Percentiles rank a stretch among this genome's conserved stretches.
Evolutionary conservation across 2,113 vertebrate species (phyloP).

Genomic region (Caloenas nicobarica): DNA sequence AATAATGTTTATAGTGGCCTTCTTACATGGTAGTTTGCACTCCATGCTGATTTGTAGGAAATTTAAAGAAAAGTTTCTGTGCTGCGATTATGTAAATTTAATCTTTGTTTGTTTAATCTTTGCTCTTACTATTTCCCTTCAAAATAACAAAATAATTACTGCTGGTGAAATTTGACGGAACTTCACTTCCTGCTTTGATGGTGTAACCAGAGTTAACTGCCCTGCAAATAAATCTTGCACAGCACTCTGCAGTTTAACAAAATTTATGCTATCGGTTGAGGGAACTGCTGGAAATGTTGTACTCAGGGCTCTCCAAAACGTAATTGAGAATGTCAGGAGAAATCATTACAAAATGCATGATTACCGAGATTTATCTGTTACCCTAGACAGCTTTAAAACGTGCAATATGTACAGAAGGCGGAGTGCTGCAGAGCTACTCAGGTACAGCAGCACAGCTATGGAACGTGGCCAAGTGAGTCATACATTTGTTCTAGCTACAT

Average conservation of each 20-base stretch:
- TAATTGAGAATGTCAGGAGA: conserved; percentile 70
- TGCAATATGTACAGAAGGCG: not conserved
- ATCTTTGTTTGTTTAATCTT: not conserved
- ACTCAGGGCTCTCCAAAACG: conserved; percentile 61
- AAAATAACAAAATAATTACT: conserved; percentile 42
- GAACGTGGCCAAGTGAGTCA: not conserved
- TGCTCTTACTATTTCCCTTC: not conserved
- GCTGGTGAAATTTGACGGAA: not conserved
- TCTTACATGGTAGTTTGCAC: not conserved
- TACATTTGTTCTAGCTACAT: not conserved
- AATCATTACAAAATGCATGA: conserved; percentile 50
- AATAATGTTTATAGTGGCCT: not conserved
- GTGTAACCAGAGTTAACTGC: conserved; percentile 36
- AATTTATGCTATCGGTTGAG: conserved; percentile 64
- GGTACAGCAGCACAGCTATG: not conserved
- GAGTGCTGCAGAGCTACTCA: not conserved
- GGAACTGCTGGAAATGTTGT: conserved; percentile 47
- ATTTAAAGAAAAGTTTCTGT: not conserved
- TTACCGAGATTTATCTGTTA: conserved; percentile 53
- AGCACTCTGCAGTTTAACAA: conserved; percentile 48
- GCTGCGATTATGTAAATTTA: not conserved
- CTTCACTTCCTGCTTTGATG: conserved; percentile 5
- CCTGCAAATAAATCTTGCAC: conserved; percentile 62
- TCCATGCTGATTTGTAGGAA: not conserved
- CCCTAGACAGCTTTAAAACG: conserved; percentile 24